A percentile compares a stretch with the other conserved stretches of the same genome.
Evolutionary conservation across 2,113 vertebrate species (phyloP).

Genomic region (Eptatretus burgeri): DNA sequence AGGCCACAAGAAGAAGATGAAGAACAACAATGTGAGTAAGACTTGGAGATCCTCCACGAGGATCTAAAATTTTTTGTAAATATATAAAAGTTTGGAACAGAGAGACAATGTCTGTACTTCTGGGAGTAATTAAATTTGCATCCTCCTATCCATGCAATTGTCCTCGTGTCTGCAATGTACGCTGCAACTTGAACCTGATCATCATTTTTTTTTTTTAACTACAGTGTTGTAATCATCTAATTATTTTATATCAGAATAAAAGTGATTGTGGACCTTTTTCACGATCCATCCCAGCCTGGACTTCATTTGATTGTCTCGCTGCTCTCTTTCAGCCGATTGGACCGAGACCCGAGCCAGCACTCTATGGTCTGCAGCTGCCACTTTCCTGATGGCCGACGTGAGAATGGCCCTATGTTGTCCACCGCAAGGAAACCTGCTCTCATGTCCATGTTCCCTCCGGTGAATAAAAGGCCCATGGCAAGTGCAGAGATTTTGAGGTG

Average conservation of each 20-base stretch:
- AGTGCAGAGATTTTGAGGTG: too few relatives aligned
- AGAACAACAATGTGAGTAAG: too few relatives aligned
- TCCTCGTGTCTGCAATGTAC: not conserved
- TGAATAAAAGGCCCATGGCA: too few relatives aligned
- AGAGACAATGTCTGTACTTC: too few relatives aligned
- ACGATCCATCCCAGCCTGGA: too few relatives aligned
- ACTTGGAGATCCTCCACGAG: too few relatives aligned
- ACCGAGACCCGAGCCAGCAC: constrained; percentile 6
- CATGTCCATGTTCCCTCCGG: too few relatives aligned
- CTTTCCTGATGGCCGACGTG: constrained; percentile 3
- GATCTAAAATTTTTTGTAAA: too few relatives aligned
- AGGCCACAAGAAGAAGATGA: too few relatives aligned
- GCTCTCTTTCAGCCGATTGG: not conserved
- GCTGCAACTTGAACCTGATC: not conserved
- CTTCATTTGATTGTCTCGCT: not conserved
- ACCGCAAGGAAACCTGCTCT: too few relatives aligned
- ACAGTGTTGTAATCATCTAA: not conserved
- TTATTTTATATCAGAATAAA: not conserved
- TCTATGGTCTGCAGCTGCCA: constrained; percentile 5
- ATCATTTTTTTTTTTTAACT: not conserved
- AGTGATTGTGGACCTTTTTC: not conserved
- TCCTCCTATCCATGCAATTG: not conserved
- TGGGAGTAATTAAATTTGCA: too few relatives aligned
- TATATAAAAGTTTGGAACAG: too few relatives aligned
- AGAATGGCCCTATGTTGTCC: not conserved